Conservation (phyloP, 2,797 vertebrate species). For the Petrocephalus schoutedeni region DNA sequence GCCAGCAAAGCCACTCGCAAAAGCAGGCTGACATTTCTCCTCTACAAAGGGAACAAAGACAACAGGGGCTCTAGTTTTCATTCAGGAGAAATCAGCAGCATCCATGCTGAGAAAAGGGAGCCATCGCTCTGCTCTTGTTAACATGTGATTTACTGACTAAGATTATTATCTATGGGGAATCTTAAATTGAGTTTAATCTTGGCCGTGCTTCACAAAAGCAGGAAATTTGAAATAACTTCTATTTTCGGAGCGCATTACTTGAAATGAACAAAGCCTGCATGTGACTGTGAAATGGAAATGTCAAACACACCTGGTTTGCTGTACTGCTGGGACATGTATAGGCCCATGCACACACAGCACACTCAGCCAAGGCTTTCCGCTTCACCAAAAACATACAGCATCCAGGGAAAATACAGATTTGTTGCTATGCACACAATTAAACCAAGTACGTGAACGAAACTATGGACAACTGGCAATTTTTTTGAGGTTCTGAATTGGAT, state of each 20-base stretch:
- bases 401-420: slow-evolving; percentile 4
- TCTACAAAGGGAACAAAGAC: slow-evolving; percentile 62
- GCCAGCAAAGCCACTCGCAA: slow-evolving; percentile 79
- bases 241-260: slow-evolving; percentile 1
- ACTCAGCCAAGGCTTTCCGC: slow-evolving; percentile 10
- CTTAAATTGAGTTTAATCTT: slow-evolving; percentile 3
- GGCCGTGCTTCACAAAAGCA: slow-evolving; percentile 1
- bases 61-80: neutral
- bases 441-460: neutral
- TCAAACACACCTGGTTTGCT: slow-evolving; percentile 1
- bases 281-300: neutral
- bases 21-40: slow-evolving; percentile 78
- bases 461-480: neutral
- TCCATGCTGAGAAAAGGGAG: neutral
- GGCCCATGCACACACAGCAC: neutral
- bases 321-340: neutral
- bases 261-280: neutral
- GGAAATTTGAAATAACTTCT: slow-evolving; percentile 9
- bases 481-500: neutral
- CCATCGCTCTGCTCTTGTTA: slow-evolving; percentile 1
- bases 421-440: neutral
- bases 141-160: slow-evolving; percentile 10
- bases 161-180: neutral
- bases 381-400: neutral
- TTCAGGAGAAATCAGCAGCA: slow-evolving; percentile 6